Base-by-base conservation (phyloP, 2,113 vertebrate genomes). In the Silurus asotus region DNA sequence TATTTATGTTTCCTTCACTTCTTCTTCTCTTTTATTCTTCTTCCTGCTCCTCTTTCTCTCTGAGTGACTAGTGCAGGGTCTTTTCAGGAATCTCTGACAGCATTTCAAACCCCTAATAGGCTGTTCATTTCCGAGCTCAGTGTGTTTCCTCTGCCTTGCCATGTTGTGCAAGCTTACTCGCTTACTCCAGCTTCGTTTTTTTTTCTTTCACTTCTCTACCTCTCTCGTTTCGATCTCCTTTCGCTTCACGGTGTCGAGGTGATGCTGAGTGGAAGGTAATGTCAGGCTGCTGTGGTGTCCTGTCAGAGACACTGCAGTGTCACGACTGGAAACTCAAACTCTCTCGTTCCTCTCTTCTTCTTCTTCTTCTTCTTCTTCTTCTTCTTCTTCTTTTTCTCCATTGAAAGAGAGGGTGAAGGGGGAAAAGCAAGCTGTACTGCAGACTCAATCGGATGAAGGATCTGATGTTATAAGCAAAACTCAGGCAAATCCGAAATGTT, bases 51-150 rank as follows among this genome's bases (percentile, higher is more conserved):
- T 53, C 69, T 20, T 62, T 45, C 70, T 49, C 77, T 95, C 94
- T 94, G 96, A 91, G 95, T 94, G 94, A 95, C 95, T 95, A 95
- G 96, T 89, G 93, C 94, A 94, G 94, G 95, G 94, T 94, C 94
- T 92, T 96, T 96, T 96, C 93, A 95, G 94, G 90, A 90, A 82
- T 93, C 92, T 94, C 94, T 93, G 95, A 95, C 96, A 96, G 96
- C 95, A 96, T 97, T 96, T 96, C 96, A 96, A 94, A 93, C 77
- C 94, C 94, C 93, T 96, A 97, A 98, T 96, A 95, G 95, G 95
- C 95, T 96, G 94, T 93, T 97, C 93, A 91, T 94, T 96, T 95
- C 92, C 93, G 92, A 94, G 92, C 91, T 93, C 88, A 93, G 75
- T 90, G 92, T 92, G 94, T 95, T 94, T 91, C 90, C 77, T 87